Conservation (phyloP, 1,140 invertebrate species). For the Eufriesea mexicana region DNA sequence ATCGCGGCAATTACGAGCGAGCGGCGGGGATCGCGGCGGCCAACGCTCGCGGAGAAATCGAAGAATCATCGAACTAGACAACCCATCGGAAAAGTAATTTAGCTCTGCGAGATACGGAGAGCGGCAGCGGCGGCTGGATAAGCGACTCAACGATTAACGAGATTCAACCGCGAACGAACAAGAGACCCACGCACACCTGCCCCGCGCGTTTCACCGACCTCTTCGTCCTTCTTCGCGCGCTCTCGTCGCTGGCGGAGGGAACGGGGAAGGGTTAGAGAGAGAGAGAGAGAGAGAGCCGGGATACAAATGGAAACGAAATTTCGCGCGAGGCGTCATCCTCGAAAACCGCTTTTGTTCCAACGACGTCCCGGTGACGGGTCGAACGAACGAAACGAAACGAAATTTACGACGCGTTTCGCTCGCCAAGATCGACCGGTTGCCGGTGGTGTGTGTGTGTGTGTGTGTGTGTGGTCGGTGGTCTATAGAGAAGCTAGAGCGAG, state of each 20-base stretch:
- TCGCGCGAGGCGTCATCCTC: background rate
- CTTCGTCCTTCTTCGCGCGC: too few relatives aligned
- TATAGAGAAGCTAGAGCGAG: constrained; percentile 32
- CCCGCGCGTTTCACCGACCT: too few relatives aligned
- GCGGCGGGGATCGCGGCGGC: background rate
- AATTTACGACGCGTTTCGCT: background rate
- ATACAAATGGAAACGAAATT: background rate
- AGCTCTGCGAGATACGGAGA: too few relatives aligned
- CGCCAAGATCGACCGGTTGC: background rate
- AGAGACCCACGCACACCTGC: too few relatives aligned
- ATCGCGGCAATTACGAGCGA: background rate
- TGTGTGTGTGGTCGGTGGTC: background rate
- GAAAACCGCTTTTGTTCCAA: background rate
- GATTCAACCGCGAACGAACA: too few relatives aligned
- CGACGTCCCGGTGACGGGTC: background rate
- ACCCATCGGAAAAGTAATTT: too few relatives aligned
- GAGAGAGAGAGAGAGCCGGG: rapidly evolving
- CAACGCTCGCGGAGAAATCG: too few relatives aligned
- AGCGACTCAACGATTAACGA: too few relatives aligned
- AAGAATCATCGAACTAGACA: background rate
- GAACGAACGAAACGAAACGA: background rate
- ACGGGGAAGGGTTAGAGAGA: too few relatives aligned
- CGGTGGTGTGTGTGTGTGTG: too few relatives aligned
- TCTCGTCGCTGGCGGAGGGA: background rate
- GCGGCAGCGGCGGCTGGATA: too few relatives aligned